These are phyloP conservation scores for Pempheris klunzingeri DNA, from an alignment of 2,797 vertebrate species.

Conservation along the genomic window DNA sequence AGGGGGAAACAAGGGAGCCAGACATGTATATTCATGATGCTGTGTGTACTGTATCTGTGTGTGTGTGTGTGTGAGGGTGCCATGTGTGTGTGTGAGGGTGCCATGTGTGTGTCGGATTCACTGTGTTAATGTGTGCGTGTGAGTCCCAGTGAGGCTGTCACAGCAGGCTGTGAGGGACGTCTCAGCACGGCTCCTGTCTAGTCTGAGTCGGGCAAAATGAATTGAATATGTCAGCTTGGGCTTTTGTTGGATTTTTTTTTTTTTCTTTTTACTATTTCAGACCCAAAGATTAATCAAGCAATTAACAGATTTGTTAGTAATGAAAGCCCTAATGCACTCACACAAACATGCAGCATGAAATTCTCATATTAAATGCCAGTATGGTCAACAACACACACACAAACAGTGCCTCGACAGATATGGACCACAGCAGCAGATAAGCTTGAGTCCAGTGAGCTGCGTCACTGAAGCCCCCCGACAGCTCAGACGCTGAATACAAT, in stretches of 20 bases:
- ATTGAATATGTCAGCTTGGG: background rate
- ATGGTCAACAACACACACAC: background rate
- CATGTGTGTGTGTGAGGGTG: conserved; percentile 30
- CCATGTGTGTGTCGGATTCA: conserved; percentile 45
- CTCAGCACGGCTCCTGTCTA: conserved; percentile 65
- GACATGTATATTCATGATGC: conserved; percentile 68
- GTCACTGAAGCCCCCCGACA: conserved; percentile 33
- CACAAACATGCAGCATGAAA: background rate
- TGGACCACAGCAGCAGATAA: conserved; percentile 22
- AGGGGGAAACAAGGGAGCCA: conserved; percentile 32
- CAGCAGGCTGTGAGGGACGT: conserved; percentile 53
- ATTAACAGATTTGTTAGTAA: background rate
- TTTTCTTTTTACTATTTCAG: background rate
- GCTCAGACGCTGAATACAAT: conserved; percentile 63
- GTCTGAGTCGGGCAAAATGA: too few species aligned
- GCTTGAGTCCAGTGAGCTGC: conserved; percentile 11
- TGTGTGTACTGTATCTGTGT: conserved; percentile 35
- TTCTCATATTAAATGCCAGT: background rate
- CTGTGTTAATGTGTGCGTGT: conserved; percentile 26
- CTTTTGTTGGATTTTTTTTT: too few species aligned
- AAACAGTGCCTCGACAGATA: too few species aligned
- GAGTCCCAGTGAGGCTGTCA: conserved; percentile 58
- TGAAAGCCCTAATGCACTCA: background rate
- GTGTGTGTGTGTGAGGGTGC: conserved; percentile 32
- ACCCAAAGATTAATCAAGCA: background rate